Percentiles rank a stretch among this genome's conserved stretches.
phyloP scores from a whole-genome alignment of 2,113 vertebrate genomes.

The Zonotrichia leucophrys region DNA sequence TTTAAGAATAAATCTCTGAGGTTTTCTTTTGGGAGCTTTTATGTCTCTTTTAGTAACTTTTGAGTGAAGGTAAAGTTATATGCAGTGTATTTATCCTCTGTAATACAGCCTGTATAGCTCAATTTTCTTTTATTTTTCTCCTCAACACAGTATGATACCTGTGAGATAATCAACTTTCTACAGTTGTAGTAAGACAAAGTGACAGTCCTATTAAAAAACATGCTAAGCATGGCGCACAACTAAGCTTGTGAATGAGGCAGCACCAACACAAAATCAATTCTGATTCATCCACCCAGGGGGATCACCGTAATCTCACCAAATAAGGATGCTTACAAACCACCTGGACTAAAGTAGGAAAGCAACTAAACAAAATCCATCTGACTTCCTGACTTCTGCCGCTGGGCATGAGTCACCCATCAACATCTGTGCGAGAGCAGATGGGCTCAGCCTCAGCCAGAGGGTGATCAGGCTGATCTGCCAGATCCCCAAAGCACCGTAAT shows the following conservation, averaged over 20 bases:
- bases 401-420: neutral
- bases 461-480: neutral
- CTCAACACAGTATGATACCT: neutral
- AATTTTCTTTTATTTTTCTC: neutral
- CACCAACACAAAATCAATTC: neutral
- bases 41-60: neutral
- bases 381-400: neutral
- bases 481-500: neutral
- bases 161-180: neutral
- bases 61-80: neutral
- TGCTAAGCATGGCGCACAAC: neutral
- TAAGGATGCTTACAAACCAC: neutral
- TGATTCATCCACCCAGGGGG: neutral
- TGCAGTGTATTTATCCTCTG: neutral
- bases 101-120: neutral
- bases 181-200: neutral
- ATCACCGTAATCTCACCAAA: neutral
- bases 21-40: neutral
- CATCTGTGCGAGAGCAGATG: neutral
- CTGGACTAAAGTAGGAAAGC: neutral
- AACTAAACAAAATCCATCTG: neutral
- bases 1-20: neutral
- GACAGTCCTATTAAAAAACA: neutral
- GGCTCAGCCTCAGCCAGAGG: neutral
- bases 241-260: neutral